A percentile compares a stretch with the other conserved stretches of the same genome.
Evolutionary conservation across 2,113 vertebrate species (phyloP).

Genomic region (Thamnaconus septentrionalis): DNA sequence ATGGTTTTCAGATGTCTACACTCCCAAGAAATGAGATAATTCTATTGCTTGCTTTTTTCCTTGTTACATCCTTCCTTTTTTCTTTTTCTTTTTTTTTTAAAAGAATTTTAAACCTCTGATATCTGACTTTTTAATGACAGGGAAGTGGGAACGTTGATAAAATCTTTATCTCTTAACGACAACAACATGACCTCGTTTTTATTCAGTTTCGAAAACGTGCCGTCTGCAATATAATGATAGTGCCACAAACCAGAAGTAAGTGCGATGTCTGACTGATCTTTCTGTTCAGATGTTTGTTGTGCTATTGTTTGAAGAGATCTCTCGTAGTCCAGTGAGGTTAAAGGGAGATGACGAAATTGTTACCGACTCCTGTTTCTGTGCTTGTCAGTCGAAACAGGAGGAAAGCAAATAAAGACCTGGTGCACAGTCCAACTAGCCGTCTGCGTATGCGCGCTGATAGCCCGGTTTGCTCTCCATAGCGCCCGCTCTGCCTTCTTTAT

Average conservation of each 20-base stretch:
- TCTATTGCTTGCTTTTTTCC: background rate
- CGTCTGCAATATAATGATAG: background rate
- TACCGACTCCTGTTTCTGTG: background rate
- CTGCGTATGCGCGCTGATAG: slow-evolving; percentile 4
- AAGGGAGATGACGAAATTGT: no score
- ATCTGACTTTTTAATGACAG: slow-evolving; percentile 10
- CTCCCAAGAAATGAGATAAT: background rate
- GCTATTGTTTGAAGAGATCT: no score
- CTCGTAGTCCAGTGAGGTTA: no score
- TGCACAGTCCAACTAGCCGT: slow-evolving; percentile 1
- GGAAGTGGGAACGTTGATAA: background rate
- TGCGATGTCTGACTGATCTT: no score
- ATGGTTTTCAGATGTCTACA: background rate
- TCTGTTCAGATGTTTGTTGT: no score
- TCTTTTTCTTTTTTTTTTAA: background rate
- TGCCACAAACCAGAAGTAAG: no score
- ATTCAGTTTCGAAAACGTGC: no score
- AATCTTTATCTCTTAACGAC: slow-evolving; percentile 21
- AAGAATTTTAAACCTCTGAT: slow-evolving; percentile 10
- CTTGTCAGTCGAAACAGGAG: background rate
- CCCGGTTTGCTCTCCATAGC: background rate
- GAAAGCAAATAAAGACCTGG: slow-evolving; percentile 1
- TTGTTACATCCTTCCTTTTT: background rate
- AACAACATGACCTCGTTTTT: slow-evolving; percentile 20
- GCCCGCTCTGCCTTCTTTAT: slow-evolving; percentile 41